Evolutionary conservation across 2,888 invertebrate species (phyloP).

Genomic region (Priocnemis perturbator): DNA sequence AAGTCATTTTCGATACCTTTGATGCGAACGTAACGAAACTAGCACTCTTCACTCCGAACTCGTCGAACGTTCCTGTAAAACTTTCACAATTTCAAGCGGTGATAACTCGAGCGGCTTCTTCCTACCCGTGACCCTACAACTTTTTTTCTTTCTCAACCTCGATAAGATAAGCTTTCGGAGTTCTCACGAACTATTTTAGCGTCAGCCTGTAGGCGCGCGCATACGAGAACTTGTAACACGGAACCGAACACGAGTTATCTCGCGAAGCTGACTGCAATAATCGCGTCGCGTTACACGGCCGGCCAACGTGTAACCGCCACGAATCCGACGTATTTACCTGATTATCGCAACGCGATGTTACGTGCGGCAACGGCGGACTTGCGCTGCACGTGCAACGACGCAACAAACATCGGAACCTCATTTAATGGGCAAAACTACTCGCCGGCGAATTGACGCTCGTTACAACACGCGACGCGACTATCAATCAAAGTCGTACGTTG

Average conservation of each 20-base stretch:
- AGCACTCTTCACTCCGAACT: too few relatives aligned
- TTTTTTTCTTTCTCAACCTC: too few relatives aligned
- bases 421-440: conserved; percentile 15
- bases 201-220: too few relatives aligned
- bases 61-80: too few relatives aligned
- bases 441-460: conserved; percentile 9
- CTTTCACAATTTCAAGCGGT: too few relatives aligned
- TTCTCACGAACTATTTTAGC: too few relatives aligned
- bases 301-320: conserved; percentile 6
- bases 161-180: too few relatives aligned
- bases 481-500: conserved; percentile 22
- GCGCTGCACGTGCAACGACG: background rate
- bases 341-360: conserved; percentile 34
- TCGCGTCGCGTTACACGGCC: conserved; percentile 7
- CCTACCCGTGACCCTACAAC: too few relatives aligned
- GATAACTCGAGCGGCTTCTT: too few relatives aligned
- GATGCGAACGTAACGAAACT: too few relatives aligned
- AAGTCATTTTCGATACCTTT: too few relatives aligned
- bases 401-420: conserved; percentile 26
- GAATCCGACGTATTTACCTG: conserved; percentile 18
- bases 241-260: conserved; percentile 10
- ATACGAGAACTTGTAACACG: too few relatives aligned
- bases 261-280: conserved; percentile 15
- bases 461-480: conserved; percentile 25
- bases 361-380: background rate